phyloP scores from a whole-genome alignment of 2,888 invertebrate genomes.

The Phragmatobia fuliginosa region DNA sequence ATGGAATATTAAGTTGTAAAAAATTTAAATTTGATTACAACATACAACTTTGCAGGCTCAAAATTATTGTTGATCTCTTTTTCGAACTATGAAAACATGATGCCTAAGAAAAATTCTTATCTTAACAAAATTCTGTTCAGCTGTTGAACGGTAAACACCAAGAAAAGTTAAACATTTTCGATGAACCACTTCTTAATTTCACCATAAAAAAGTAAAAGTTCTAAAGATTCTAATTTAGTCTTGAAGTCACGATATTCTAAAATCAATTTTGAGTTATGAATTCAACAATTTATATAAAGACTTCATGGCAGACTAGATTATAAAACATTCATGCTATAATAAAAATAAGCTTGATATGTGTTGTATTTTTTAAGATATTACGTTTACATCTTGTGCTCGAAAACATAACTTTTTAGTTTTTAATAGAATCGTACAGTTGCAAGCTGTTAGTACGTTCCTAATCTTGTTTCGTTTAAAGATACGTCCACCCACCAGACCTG shows the following conservation, averaged over 20 bases:
- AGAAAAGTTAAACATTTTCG: background rate
- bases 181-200: background rate
- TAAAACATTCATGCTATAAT: too few species aligned
- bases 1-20: background rate
- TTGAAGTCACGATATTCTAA: background rate
- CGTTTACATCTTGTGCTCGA: background rate
- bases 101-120: background rate
- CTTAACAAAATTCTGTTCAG: too few species aligned
- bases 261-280: too few species aligned
- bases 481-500: too few species aligned
- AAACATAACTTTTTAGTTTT: background rate
- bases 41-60: background rate
- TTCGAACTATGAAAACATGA: background rate
- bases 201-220: conserved; percentile 17
- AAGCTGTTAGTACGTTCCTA: background rate
- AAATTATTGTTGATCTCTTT: too few species aligned
- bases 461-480: background rate
- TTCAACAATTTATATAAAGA: background rate
- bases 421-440: too few species aligned
- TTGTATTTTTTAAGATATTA: too few species aligned
- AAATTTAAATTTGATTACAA: background rate
- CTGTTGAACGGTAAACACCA: background rate
- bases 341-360: too few species aligned
- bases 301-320: conserved; percentile 6
- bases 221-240: background rate